Base-by-base conservation (phyloP, 2,797 vertebrate genomes). In the Siniperca undulata region DNA sequence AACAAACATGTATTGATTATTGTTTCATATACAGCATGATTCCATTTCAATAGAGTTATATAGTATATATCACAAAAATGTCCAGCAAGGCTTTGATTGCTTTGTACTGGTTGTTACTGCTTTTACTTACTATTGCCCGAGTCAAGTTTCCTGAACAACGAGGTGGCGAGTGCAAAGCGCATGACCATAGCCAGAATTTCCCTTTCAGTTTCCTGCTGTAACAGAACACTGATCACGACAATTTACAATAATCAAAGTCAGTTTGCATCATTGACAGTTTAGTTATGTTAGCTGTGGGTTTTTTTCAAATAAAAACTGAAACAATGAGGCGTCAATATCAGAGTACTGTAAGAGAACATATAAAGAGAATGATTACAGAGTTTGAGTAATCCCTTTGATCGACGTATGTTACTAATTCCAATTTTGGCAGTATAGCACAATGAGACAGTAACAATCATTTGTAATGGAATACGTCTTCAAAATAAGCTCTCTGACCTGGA, bases 401-500 rank as follows among this genome's bases (percentile, higher is more conserved):
- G 4, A 66, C 52, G 12, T 58, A 5, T 7, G 44, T n/a, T 52
- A 14, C 38, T 55, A 10, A 55, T 78, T 65, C 34, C 11, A 73
- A 19, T 2, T 46, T 46, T 48, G 24, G 44, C 52, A 46, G 44
- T n/a, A 24, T 16, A 61, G 14, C 40, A 30, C 20, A 46, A 1
- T 38, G 46, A 62, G 27, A 70, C 56, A 30, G 17, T 30, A 34
- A 56, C 36, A 69, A 55, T 53, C 9, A 30, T 30, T 27, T 13
- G 65, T 67, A 48, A 70, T 6, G 22, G 19, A 67, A 64, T 74
- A 60, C 27, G 73, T 46, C 7, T 74, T 75, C 11, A 65, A 7
- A 58, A 2, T 52, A 34, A 76, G 12, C 40, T 44, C 62, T 82
- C 53, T 24, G 66, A 62, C 27, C 62, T 77, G 80, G 40, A 52